Percentiles rank a stretch among this genome's conserved stretches.
These are phyloP conservation scores for Colostygia pectinataria DNA, from an alignment of 2,888 invertebrate genomes.

Conservation along the genomic window DNA sequence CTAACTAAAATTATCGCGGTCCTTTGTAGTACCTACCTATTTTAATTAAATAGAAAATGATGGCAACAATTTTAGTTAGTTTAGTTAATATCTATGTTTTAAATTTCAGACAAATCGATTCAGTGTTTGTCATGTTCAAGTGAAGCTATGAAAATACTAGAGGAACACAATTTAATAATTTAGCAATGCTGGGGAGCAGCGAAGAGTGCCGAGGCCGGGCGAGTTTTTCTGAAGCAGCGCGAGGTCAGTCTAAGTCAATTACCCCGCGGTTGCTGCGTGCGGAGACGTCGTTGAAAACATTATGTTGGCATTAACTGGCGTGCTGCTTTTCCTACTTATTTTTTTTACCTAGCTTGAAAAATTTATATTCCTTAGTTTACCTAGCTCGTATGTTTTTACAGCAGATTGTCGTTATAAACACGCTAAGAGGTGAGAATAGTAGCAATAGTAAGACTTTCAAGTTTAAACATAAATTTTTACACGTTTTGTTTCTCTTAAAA, in stretches of 20 bases:
- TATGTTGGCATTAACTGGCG: constrained; percentile 4
- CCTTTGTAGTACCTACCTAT: too few relatives aligned
- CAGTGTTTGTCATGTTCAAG: constrained; percentile 15
- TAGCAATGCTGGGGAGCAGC: constrained; percentile 38
- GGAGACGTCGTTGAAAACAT: constrained; percentile 43
- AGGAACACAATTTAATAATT: constrained; percentile 29
- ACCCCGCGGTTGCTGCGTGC: constrained; percentile 72
- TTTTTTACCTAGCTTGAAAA: neutral
- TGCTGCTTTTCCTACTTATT: constrained; percentile 5
- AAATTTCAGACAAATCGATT: constrained; percentile 4
- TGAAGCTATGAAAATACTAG: neutral
- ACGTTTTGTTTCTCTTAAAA: too few relatives aligned
- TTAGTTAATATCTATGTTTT: too few relatives aligned
- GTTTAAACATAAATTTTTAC: too few relatives aligned
- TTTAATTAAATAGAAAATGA: too few relatives aligned
- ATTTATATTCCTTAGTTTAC: too few relatives aligned
- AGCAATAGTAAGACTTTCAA: too few relatives aligned
- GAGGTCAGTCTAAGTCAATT: constrained; percentile 86
- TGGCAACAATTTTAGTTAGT: too few relatives aligned
- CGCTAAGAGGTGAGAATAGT: too few relatives aligned
- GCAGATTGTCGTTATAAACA: too few relatives aligned
- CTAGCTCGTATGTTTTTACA: too few relatives aligned
- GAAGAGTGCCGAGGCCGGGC: constrained; percentile 56
- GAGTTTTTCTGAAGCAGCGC: constrained; percentile 72
- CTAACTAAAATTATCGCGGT: too few relatives aligned